Evolutionary conservation across 2,888 invertebrate species (phyloP), one percentile per base, ranked within the genome.

Genomic region (Stenurella melanura): DNA sequence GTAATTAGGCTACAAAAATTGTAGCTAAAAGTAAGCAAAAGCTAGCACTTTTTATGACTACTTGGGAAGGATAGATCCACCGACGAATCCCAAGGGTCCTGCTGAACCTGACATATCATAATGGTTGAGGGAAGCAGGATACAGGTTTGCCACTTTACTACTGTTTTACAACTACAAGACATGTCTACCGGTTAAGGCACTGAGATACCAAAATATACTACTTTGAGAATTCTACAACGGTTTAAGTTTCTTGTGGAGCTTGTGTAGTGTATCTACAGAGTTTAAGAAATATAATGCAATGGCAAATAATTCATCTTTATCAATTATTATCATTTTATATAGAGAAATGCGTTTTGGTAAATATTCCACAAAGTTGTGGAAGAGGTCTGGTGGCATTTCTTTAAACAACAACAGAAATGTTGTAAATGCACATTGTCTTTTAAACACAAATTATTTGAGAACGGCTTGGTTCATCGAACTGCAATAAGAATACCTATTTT

Each of bases 141-240:
- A 66, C 54, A 66, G 66, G 66, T 66, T 66, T 66, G 54, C 21
- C 66, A 66, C 66, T 66, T 66, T 66, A 66, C 50, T 50, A 54
- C 66, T 50, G 15, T 54, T 66, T 66, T 66, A 66, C 66, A 54
- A 50, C 21, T 50, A n/a, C 50, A 50, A 50, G 42, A 42, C 50
- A 21, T 66, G 50, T 7, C 50, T n/a, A 2, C 12, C n/a, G n/a
- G 50, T 50, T n/a, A n/a, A 50, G 50, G 50, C n/a, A 50, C n/a
- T 6, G 50, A 15, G 50, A 12, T n/a, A 50, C n/a, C 1, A 3
- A 7, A 15, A 50, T 15, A 6, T 50, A n/a, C n/a, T 50, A 50
- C 50, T 50, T n/a, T 17, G 50, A n/a, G n/a, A 12, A 42, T 42
- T 42, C 15, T 1, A 12, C 42, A 42, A 42, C 42, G n/a, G n/a